Conservation (phyloP, 2,888 invertebrate genomes). For the Ischnus inquisitorius region DNA sequence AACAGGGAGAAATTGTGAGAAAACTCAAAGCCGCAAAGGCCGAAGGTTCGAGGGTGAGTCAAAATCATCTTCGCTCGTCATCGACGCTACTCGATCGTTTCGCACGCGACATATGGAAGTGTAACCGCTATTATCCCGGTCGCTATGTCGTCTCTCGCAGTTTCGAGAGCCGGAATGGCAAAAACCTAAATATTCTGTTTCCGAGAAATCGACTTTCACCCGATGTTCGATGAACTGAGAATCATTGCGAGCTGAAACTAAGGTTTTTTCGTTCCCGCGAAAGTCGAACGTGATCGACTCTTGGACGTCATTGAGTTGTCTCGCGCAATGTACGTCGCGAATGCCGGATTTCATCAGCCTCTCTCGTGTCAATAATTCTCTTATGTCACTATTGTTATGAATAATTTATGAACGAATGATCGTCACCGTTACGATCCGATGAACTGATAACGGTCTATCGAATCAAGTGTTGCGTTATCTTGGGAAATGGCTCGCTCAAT, state of each 20-base stretch:
- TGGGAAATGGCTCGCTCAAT: neutral
- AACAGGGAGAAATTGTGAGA: slow-evolving; percentile 93
- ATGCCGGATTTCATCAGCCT: slow-evolving; percentile 18
- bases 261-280: neutral
- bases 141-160: slow-evolving; percentile 18
- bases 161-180: neutral
- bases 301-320: neutral
- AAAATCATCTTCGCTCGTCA: neutral
- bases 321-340: neutral
- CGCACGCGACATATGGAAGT: slow-evolving; percentile 50
- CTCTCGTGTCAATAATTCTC: neutral
- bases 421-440: neutral
- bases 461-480: neutral
- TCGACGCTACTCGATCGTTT: neutral
- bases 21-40: slow-evolving; percentile 93
- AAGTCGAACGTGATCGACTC: neutral
- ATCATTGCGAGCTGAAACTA: neutral
- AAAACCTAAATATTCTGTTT: neutral
- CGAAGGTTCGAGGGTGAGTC: slow-evolving; percentile 90
- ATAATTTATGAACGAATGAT: neutral
- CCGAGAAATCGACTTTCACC: slow-evolving; percentile 19
- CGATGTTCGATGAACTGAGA: neutral
- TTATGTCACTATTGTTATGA: slow-evolving; percentile 2
- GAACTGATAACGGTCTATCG: neutral
- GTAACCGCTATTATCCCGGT: neutral